Evolutionary conservation across 2,113 vertebrate species (phyloP).

Genomic region (Apodemus speciosus): DNA sequence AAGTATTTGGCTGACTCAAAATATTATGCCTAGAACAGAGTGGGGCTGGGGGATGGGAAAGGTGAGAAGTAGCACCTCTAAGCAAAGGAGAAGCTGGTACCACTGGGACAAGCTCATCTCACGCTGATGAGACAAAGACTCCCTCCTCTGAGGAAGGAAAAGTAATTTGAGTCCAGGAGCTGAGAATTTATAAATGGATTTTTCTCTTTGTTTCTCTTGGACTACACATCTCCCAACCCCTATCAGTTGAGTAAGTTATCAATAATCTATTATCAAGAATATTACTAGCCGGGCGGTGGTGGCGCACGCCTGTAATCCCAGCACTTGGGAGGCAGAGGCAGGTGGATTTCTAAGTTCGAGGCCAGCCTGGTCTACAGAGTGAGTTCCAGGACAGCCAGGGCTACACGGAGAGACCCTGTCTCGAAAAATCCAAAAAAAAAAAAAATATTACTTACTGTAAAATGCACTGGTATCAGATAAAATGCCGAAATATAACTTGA

Average conservation of each 20-base stretch:
- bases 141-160: conserved; percentile 1
- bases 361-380: too few relatives aligned
- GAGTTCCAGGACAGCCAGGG: too few relatives aligned
- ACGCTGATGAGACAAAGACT: neutral
- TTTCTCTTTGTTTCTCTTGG: neutral
- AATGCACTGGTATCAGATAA: neutral
- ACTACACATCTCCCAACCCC: neutral
- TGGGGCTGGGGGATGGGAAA: too few relatives aligned
- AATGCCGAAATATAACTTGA: neutral
- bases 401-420: too few relatives aligned
- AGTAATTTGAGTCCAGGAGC: neutral
- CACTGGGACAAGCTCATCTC: neutral
- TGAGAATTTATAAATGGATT: neutral
- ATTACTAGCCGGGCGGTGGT: too few relatives aligned
- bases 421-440: too few relatives aligned
- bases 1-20: conserved; percentile 46
- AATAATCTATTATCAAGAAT: conserved; percentile 6
- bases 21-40: neutral
- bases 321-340: too few relatives aligned
- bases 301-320: too few relatives aligned
- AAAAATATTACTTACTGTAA: neutral
- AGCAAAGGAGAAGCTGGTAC: neutral
- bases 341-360: too few relatives aligned
- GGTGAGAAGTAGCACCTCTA: neutral
- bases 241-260: neutral